These are phyloP conservation scores for Tenrec ecaudatus DNA, from an alignment of 2,113 vertebrate species.

Conservation along the genomic window DNA sequence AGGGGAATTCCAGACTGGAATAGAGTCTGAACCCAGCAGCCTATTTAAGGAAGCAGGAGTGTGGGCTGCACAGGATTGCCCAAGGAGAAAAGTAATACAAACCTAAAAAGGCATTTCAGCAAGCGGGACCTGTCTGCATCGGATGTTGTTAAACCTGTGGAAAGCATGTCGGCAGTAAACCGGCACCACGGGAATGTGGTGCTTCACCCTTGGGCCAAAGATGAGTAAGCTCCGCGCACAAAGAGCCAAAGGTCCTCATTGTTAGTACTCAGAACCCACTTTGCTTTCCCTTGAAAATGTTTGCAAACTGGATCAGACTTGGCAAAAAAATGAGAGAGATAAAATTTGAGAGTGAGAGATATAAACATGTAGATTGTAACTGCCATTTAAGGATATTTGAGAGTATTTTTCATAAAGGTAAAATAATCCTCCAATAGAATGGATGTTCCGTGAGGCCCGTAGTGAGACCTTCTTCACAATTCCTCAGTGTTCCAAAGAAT, in stretches of 20 bases:
- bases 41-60: constrained; percentile 46
- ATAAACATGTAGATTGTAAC: neutral
- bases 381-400: neutral
- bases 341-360: neutral
- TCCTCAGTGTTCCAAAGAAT: neutral
- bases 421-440: neutral
- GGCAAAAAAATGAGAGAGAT: neutral
- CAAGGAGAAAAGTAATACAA: neutral
- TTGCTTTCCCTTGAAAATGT: constrained; percentile 23
- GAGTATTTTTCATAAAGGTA: neutral
- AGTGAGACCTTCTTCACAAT: neutral
- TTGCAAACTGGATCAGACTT: neutral
- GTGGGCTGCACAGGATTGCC: neutral
- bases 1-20: constrained; percentile 36
- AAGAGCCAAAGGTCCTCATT: constrained; percentile 23
- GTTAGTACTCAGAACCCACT: neutral
- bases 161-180: neutral
- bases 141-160: neutral
- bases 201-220: neutral
- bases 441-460: neutral
- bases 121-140: accelerated
- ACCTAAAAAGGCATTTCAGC: constrained; percentile 2
- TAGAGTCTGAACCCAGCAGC: neutral
- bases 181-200: constrained; percentile 19
- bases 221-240: constrained; percentile 31